Percentiles rank a stretch among this genome's conserved stretches.
Evolutionary conservation across 2,888 invertebrate species (phyloP).

Genomic region (Nomada flava): DNA sequence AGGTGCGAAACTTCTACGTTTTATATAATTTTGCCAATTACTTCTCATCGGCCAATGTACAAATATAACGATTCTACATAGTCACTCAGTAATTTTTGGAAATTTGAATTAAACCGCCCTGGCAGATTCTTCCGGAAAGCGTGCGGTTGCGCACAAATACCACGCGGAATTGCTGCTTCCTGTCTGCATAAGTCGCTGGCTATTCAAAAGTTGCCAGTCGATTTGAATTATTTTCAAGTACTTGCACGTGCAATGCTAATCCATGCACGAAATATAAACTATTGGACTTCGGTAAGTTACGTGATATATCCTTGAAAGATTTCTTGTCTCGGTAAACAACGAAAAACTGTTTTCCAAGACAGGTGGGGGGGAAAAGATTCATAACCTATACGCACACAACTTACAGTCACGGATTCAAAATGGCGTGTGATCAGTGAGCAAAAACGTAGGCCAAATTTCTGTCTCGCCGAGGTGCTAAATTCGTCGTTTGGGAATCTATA

Average conservation of each 20-base stretch:
- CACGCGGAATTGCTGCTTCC: conserved; percentile 40
- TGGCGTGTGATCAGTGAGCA: conserved; percentile 68
- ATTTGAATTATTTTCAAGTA: conserved; percentile 19
- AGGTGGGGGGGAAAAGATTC: conserved; percentile 52
- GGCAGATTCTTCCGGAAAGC: conserved; percentile 25
- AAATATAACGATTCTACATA: background rate
- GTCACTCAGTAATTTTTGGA: background rate
- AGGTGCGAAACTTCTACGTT: background rate
- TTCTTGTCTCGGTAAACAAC: background rate
- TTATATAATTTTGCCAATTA: background rate
- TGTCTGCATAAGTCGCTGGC: conserved; percentile 35
- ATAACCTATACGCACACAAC: conserved; percentile 68
- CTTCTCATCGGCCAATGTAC: background rate
- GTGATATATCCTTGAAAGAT: conserved; percentile 20
- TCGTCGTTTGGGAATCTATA: conserved; percentile 36
- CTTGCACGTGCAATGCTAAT: background rate
- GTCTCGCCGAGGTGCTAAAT: conserved; percentile 42
- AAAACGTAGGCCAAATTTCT: conserved; percentile 32
- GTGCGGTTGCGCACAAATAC: conserved; percentile 30
- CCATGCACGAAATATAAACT: background rate
- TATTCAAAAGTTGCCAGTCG: conserved; percentile 47
- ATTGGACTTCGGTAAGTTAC: conserved; percentile 66
- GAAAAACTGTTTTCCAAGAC: conserved; percentile 15
- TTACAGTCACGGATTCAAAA: conserved; percentile 67
- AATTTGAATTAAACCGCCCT: conserved; percentile 28